Evolutionary conservation across 92 coral and sea anemone species (phyloP).

Genomic region (Pocillopora meandrina): DNA sequence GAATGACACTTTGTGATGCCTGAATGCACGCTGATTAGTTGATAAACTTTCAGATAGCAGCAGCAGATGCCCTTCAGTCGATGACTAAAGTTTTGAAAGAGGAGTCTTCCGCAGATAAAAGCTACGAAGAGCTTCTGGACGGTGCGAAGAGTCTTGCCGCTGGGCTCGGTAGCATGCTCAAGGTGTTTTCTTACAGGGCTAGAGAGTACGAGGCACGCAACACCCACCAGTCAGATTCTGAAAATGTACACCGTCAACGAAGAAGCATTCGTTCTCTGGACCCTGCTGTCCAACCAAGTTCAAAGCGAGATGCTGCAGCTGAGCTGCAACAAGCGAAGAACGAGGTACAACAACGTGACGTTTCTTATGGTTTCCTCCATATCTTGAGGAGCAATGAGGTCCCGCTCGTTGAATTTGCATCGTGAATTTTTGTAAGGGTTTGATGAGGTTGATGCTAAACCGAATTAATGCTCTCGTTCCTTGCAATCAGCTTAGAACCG

Average conservation of each 20-base stretch:
- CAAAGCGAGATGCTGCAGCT: background rate
- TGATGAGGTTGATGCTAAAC: too few species aligned
- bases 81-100: conserved; percentile 48
- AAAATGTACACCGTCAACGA: background rate
- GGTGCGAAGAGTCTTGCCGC: conserved; percentile 51
- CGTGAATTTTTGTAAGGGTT: too few species aligned
- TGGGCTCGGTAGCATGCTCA: conserved; percentile 55
- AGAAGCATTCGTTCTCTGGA: background rate
- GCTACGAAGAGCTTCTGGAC: conserved; percentile 19
- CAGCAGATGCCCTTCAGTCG: conserved; percentile 40
- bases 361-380: too few species aligned
- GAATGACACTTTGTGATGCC: background rate
- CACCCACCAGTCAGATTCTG: background rate
- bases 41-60: conserved; percentile 28
- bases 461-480: too few species aligned
- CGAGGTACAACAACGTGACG: background rate
- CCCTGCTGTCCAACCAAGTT: background rate
- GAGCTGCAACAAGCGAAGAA: background rate
- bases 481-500: too few species aligned
- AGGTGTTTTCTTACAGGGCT: conserved; percentile 40
- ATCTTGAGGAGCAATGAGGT: too few species aligned
- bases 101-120: conserved; percentile 27
- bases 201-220: background rate
- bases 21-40: background rate
- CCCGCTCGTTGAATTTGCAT: too few species aligned